Evolutionary conservation across 2,797 vertebrate species (phyloP).

Genomic region (Parauchenoglanis ngamensis): DNA sequence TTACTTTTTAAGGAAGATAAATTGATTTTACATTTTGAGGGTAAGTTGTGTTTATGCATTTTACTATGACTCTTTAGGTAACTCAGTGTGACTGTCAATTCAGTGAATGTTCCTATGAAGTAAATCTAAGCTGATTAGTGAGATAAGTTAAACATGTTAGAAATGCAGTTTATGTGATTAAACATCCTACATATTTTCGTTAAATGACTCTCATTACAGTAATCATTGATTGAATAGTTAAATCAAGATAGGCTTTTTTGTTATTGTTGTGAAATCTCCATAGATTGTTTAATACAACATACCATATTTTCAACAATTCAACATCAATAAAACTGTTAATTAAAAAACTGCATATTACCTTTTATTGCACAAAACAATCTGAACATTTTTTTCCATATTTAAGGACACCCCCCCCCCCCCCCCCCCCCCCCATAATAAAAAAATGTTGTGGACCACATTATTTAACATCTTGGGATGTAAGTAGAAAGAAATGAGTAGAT

Average conservation of each 20-base stretch:
- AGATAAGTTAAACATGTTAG: neutral
- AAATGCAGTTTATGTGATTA: neutral
- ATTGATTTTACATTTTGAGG: neutral
- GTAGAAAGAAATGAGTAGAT: slow-evolving; percentile 68
- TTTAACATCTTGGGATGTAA: slow-evolving; percentile 65
- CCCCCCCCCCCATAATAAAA: slow-evolving; percentile 70
- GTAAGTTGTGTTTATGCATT: neutral
- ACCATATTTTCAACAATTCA: slow-evolving; percentile 85
- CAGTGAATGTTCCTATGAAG: neutral
- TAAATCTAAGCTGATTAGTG: neutral
- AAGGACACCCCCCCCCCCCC: slow-evolving; percentile 29
- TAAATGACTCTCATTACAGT: slow-evolving; percentile 5
- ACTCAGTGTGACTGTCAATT: neutral
- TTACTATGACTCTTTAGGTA: neutral
- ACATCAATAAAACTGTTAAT: slow-evolving; percentile 83
- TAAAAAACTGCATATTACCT: slow-evolving; percentile 82
- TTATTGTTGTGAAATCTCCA: slow-evolving; percentile 70
- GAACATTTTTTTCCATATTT: slow-evolving; percentile 71
- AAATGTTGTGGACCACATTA: slow-evolving; percentile 53
- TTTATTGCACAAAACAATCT: slow-evolving; percentile 87
- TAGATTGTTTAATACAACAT: slow-evolving; percentile 87
- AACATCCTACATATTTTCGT: neutral
- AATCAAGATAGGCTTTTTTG: slow-evolving; percentile 46
- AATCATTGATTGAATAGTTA: neutral
- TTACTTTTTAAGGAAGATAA: neutral